phyloP scores from a whole-genome alignment of 2,797 vertebrate genomes.

The Sebastes trivittatus region DNA sequence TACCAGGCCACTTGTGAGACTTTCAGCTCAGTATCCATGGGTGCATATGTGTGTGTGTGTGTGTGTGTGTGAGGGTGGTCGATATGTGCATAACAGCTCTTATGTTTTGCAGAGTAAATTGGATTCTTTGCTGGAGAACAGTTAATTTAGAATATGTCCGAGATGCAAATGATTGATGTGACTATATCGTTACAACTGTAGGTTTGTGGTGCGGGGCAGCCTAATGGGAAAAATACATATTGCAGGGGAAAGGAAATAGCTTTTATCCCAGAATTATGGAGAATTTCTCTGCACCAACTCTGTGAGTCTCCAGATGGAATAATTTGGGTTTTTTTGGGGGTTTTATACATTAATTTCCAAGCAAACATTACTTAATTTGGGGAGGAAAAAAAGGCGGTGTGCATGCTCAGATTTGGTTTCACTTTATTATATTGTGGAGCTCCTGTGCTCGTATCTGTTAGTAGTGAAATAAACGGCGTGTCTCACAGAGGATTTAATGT shows the following conservation, averaged over 20 bases:
- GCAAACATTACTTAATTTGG: conserved; percentile 42
- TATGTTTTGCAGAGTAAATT: conserved; percentile 80
- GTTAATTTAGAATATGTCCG: conserved; percentile 84
- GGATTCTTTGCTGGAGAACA: conserved; percentile 79
- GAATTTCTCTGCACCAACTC: conserved; percentile 25
- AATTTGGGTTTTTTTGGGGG: conserved; percentile 19
- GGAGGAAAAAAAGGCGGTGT: neutral
- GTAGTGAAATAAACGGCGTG: conserved; percentile 64
- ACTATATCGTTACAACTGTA: conserved; percentile 67
- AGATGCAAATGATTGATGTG: conserved; percentile 83
- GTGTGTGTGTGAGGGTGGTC: conserved; percentile 55
- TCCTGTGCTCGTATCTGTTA: conserved; percentile 47
- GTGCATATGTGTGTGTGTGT: conserved; percentile 55
- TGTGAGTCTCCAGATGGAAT: conserved; percentile 18
- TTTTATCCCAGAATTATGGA: conserved; percentile 48
- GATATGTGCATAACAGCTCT: conserved; percentile 79
- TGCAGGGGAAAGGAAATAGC: conserved; percentile 26
- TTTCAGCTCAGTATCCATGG: conserved; percentile 70
- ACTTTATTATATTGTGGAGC: conserved; percentile 43
- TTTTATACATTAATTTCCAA: conserved; percentile 44
- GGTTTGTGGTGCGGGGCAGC: conserved; percentile 49
- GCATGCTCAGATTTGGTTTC: conserved; percentile 9
- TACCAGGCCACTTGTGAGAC: conserved; percentile 83
- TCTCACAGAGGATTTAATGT: conserved; percentile 76
- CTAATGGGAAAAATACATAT: conserved; percentile 35